phyloP scores from a whole-genome alignment of 64 coral and sea anemone genomes.

The Pocillopora damicornis region DNA sequence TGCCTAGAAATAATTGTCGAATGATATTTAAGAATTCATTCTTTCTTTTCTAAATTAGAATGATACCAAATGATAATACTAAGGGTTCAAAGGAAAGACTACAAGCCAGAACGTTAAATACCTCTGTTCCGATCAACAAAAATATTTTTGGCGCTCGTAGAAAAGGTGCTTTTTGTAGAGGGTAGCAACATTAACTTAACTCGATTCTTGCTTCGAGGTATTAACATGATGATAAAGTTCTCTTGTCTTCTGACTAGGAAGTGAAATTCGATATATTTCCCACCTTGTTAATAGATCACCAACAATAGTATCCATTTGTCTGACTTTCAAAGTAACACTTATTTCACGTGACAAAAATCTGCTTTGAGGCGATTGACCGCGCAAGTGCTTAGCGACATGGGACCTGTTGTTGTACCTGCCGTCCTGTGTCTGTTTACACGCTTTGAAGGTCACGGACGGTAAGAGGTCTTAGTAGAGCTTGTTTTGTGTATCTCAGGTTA shows the following conservation, averaged over 20 bases:
- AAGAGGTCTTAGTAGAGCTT: background rate
- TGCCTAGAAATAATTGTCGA: too few relatives aligned
- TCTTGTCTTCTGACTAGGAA: background rate
- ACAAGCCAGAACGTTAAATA: too few relatives aligned
- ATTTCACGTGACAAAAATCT: conserved; percentile 41
- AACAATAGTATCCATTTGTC: background rate
- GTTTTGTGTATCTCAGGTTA: conserved; percentile 18
- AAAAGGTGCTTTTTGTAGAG: too few relatives aligned
- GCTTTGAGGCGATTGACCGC: conserved; percentile 2
- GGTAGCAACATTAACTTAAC: too few relatives aligned
- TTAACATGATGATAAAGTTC: too few relatives aligned
- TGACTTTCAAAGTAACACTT: background rate
- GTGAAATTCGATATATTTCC: background rate
- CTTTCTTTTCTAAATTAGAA: too few relatives aligned
- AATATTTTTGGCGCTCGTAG: too few relatives aligned
- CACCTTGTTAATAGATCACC: background rate
- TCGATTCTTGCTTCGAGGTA: too few relatives aligned
- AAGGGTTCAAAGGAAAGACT: too few relatives aligned
- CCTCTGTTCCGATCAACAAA: too few relatives aligned
- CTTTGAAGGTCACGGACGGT: conserved; percentile 14
- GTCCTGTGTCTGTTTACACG: background rate
- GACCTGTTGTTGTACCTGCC: conserved; percentile 11
- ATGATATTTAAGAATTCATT: too few relatives aligned
- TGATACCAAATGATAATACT: too few relatives aligned
- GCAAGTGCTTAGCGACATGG: background rate